Base-by-base conservation (phyloP, 2,888 invertebrate genomes). In the Aleiodes testaceus region DNA sequence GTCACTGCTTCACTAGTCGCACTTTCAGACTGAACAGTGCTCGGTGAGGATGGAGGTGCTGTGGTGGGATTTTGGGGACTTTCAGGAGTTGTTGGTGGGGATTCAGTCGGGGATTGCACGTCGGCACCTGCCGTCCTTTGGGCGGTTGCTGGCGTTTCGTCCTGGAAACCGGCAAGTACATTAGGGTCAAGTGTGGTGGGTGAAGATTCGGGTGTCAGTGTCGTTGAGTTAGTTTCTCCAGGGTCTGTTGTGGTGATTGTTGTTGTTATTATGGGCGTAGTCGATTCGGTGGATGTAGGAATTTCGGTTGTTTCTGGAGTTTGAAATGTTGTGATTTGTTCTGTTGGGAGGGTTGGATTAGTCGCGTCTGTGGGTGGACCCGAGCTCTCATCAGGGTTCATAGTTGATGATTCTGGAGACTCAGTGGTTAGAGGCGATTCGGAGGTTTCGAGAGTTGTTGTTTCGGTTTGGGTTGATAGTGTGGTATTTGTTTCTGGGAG, bases 121-220 rank as follows among this genome's bases (percentile, higher is more conserved):
- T 79, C 80, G 74, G 78, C 77, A 83, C 81, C 82, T 82, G 85
- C 87, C 86, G 86, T 87, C 87, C 81, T 79, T 87, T 87, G 87
- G 85, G 86, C 85, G 81, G 82, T 87, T 86, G 84, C 74, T 79
- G 83, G 79, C 76, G 82, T 84, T 74, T 82, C 78, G 80, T 84
- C 86, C 87, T 87, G 87, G 80, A 87, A 87, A 87, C 74, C 84
- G 82, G 81, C 81, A 87, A 86, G 78, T 80, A 81, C 70, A 83
- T 79, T 84, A 86, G 86, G 82, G 80, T 71, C 78, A 75, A 81
- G 78, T 74, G 79, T 82, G 64, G 79, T 73, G 16, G 72, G 75
- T 75, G 75, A 78, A 47, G 79, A 81, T 79, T 79, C 74, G 70
- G 78, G 75, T 68, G 73, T 59, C 45, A 75, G 73, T 20, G 74